A percentile compares a stretch with the other conserved stretches of the same genome.
phyloP scores from a whole-genome alignment of 2,888 invertebrate species.

The Sinopyrophorus schimmeli region DNA sequence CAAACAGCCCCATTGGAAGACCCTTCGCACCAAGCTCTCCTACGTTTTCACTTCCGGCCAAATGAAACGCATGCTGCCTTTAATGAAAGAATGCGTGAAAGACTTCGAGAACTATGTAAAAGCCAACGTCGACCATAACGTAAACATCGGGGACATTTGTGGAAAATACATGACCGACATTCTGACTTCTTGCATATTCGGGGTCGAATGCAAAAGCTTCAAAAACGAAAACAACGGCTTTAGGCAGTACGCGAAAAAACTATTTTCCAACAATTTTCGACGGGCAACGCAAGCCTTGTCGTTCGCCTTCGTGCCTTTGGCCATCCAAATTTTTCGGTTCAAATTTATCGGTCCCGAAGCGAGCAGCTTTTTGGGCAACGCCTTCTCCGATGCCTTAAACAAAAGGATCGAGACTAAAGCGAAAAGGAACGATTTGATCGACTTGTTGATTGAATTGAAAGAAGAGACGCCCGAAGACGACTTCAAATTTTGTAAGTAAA shows the following conservation, averaged over 20 bases:
- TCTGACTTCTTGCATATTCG: constrained; percentile 56
- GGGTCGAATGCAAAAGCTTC: constrained; percentile 52
- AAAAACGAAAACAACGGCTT: constrained; percentile 50
- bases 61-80: constrained; percentile 56
- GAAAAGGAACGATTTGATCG: constrained; percentile 55
- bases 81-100: constrained; percentile 51
- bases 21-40: constrained; percentile 56
- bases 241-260: constrained; percentile 45
- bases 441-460: constrained; percentile 51
- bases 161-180: constrained; percentile 55
- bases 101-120: constrained; percentile 46
- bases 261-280: constrained; percentile 43
- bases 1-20: constrained; percentile 58
- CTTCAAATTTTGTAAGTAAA: constrained; percentile 38
- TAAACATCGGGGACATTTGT: constrained; percentile 48
- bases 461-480: constrained; percentile 28
- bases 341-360: constrained; percentile 39
- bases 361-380: constrained; percentile 45
- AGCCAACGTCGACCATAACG: constrained; percentile 42
- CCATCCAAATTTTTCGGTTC: constrained; percentile 39
- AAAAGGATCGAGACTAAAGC: constrained; percentile 42
- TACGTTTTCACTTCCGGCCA: constrained; percentile 60
- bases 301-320: constrained; percentile 40
- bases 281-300: constrained; percentile 40
- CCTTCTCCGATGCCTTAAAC: constrained; percentile 47